A percentile compares a stretch with the other conserved stretches of the same genome.
These are phyloP conservation scores for Pelmatolapia mariae DNA, from an alignment of 2,113 vertebrate genomes.

Conservation along the genomic window DNA sequence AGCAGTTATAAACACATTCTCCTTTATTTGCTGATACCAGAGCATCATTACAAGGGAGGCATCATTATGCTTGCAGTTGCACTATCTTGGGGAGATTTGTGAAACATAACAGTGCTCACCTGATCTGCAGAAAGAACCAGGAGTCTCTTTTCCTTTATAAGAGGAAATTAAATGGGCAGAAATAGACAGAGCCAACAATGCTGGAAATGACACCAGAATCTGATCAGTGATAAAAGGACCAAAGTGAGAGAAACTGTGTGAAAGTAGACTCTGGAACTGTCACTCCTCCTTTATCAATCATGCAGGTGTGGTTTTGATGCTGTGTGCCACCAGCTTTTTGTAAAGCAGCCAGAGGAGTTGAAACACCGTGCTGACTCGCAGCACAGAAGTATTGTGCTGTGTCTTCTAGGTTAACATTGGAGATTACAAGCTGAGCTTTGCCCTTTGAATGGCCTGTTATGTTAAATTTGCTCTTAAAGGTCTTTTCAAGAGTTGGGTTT, in stretches of 20 bases:
- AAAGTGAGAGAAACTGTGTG: not conserved
- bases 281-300: not conserved
- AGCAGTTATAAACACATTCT: conserved; percentile 3
- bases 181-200: not conserved
- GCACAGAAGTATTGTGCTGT: conserved; percentile 37
- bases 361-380: conserved; percentile 1
- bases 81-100: conserved; percentile 12
- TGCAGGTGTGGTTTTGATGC: not conserved
- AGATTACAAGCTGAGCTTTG: not conserved
- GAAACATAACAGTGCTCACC: conserved; percentile 12
- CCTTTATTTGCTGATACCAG: conserved; percentile 51
- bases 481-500: not conserved
- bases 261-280: accelerated
- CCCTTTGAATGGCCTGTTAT: not conserved
- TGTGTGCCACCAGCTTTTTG: not conserved
- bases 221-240: accelerated
- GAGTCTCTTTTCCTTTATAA: not conserved
- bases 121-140: not conserved
- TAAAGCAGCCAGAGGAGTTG: not conserved
- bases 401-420: not conserved
- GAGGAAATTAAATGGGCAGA: not conserved
- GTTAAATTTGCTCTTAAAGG: not conserved
- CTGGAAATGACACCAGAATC: not conserved
- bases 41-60: not conserved
- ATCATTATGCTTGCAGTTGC: conserved; percentile 43